A percentile compares a stretch with the other conserved stretches of the same genome.
Evolutionary conservation across 1,140 invertebrate genomes (phyloP).

Genomic region (Reticulitermes speratus): DNA sequence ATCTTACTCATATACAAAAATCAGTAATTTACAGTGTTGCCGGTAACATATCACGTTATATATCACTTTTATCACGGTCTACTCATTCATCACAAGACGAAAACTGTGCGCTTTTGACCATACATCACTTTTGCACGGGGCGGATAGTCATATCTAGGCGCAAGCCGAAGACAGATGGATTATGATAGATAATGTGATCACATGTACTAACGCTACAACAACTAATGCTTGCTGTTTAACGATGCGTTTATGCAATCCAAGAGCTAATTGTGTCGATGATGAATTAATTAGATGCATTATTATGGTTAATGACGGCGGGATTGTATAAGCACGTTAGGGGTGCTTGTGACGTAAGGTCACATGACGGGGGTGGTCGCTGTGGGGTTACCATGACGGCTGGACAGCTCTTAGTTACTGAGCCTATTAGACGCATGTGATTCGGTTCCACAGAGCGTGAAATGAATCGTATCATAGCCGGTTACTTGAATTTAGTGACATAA

Average conservation of each 20-base stretch:
- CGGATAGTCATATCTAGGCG: no score
- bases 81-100: no score
- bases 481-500: no score
- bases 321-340: background rate
- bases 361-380: background rate
- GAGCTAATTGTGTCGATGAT: conserved; percentile 11
- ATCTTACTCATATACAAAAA: no score
- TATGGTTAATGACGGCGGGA: conserved; percentile 3
- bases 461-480: background rate
- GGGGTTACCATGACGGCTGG: background rate
- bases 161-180: background rate
- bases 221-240: background rate
- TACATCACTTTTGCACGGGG: no score
- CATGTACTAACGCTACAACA: background rate
- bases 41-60: no score
- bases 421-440: background rate
- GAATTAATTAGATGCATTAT: conserved; percentile 17
- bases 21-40: no score
- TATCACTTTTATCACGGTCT: no score
- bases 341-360: no score
- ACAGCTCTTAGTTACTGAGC: background rate
- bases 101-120: no score
- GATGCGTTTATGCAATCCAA: conserved; percentile 3
- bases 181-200: background rate
- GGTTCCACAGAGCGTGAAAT: background rate